A percentile compares a stretch with the other conserved stretches of the same genome.
phyloP scores from a whole-genome alignment of 2,888 invertebrate species.

The Trachelus tabidus region DNA sequence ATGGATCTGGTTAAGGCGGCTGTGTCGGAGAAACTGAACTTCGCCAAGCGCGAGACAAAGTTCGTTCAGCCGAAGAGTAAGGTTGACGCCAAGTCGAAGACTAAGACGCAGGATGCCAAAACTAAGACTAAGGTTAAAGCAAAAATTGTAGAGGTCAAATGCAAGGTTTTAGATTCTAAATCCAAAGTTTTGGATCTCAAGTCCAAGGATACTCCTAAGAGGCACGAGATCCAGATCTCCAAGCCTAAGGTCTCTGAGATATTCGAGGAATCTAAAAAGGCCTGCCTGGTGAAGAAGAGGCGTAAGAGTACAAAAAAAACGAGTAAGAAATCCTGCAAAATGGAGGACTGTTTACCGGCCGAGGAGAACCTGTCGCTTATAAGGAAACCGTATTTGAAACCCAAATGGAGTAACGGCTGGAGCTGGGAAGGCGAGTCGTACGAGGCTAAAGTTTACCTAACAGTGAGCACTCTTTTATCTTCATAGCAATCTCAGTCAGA shows the following conservation, averaged over 20 bases:
- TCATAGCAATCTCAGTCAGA: neutral
- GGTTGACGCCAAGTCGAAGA: slow-evolving; percentile 33
- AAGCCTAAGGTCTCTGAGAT: slow-evolving; percentile 26
- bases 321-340: slow-evolving; percentile 62
- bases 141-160: slow-evolving; percentile 31
- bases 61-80: slow-evolving; percentile 34
- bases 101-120: slow-evolving; percentile 39
- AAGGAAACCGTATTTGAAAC: slow-evolving; percentile 68
- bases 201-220: slow-evolving; percentile 20
- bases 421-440: slow-evolving; percentile 88
- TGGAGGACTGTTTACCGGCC: slow-evolving; percentile 54
- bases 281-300: slow-evolving; percentile 52
- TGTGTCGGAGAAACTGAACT: slow-evolving; percentile 40
- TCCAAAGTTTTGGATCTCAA: slow-evolving; percentile 26
- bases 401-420: slow-evolving; percentile 93
- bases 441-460: slow-evolving; percentile 86
- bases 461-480: slow-evolving; percentile 71
- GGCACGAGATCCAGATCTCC: neutral
- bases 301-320: slow-evolving; percentile 66
- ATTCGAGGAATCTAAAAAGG: slow-evolving; percentile 30
- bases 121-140: slow-evolving; percentile 36
- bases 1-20: slow-evolving; percentile 59
- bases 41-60: slow-evolving; percentile 33
- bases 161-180: slow-evolving; percentile 34
- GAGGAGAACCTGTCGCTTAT: slow-evolving; percentile 61